Evolutionary conservation across 2,888 invertebrate species (phyloP).

Genomic region (Melinopterus prodromus): DNA sequence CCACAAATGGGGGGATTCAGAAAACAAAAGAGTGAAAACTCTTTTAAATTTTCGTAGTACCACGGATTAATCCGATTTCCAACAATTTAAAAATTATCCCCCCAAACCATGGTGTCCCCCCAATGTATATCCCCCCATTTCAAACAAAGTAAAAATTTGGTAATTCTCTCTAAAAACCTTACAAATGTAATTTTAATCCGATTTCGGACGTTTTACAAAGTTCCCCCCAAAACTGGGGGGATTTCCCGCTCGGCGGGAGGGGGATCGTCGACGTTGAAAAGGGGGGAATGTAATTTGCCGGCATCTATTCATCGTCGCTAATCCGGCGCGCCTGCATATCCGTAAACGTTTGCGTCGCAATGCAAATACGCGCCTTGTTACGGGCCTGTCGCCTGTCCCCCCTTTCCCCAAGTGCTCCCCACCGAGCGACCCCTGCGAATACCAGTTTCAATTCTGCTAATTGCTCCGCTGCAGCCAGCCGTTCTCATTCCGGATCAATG

Average conservation of each 20-base stretch:
- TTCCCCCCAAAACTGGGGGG: not conserved
- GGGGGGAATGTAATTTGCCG: not conserved
- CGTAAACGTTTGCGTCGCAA: not conserved
- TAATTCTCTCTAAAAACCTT: not conserved
- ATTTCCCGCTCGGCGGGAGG: not conserved
- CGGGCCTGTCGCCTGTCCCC: not conserved
- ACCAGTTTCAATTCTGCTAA: slow-evolving; percentile 48
- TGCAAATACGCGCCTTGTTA: slow-evolving; percentile 4
- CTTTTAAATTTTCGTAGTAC: too few relatives aligned
- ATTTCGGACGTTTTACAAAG: not conserved
- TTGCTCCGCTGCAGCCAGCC: slow-evolving; percentile 46
- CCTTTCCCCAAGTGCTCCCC: not conserved
- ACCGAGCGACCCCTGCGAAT: slow-evolving; percentile 4
- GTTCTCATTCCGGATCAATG: slow-evolving; percentile 44
- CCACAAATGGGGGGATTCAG: too few relatives aligned
- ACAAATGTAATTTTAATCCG: not conserved
- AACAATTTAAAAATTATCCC: too few relatives aligned
- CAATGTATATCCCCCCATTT: not conserved
- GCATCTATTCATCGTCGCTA: not conserved
- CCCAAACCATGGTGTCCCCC: too few relatives aligned
- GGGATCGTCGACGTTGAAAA: not conserved
- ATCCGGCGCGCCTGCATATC: not conserved
- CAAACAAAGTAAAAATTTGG: not conserved
- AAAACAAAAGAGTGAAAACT: too few relatives aligned
- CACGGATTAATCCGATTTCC: too few relatives aligned